These are phyloP conservation scores for Sisor rabdophorus DNA, from an alignment of 2,113 vertebrate species.

Conservation along the genomic window DNA sequence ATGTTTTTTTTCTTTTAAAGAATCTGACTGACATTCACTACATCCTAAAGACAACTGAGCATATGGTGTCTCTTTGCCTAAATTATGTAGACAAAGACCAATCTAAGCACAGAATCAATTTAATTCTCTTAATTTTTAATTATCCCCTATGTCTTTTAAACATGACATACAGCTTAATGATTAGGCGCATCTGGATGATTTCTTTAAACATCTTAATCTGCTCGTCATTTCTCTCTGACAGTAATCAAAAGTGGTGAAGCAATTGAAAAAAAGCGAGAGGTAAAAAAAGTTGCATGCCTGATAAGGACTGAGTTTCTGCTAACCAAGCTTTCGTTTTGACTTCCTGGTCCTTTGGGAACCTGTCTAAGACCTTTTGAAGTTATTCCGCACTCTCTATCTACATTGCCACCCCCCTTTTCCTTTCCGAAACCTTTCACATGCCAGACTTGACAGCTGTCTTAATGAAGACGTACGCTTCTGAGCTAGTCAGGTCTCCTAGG, in stretches of 20 bases:
- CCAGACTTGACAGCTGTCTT: conserved; percentile 54
- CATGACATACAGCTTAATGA: conserved; percentile 17
- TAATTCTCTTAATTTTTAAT: conserved; percentile 30
- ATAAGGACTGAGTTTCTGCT: conserved; percentile 37
- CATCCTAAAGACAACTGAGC: background rate
- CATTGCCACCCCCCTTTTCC: background rate
- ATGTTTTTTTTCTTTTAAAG: background rate
- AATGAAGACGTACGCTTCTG: conserved; percentile 52
- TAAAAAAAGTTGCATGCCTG: conserved; percentile 8
- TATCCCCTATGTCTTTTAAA: conserved; percentile 20
- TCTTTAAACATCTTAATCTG: conserved; percentile 34
- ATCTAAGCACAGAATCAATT: conserved; percentile 2
- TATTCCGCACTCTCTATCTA: conserved; percentile 33
- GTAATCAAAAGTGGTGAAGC: conserved; percentile 12
- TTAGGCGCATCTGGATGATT: conserved; percentile 35
- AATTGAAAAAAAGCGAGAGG: conserved; percentile 10
- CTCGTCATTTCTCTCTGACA: conserved; percentile 34
- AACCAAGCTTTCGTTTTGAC: conserved; percentile 33
- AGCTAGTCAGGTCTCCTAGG: conserved; percentile 41
- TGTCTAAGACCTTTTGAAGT: conserved; percentile 44
- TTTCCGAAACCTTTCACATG: conserved; percentile 41
- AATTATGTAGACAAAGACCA: conserved; percentile 1
- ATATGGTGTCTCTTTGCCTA: background rate
- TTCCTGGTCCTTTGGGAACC: conserved; percentile 42
- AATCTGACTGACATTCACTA: background rate